These are phyloP conservation scores for Cygnus atratus DNA, from an alignment of 2,113 vertebrate genomes.

Conservation along the genomic window DNA sequence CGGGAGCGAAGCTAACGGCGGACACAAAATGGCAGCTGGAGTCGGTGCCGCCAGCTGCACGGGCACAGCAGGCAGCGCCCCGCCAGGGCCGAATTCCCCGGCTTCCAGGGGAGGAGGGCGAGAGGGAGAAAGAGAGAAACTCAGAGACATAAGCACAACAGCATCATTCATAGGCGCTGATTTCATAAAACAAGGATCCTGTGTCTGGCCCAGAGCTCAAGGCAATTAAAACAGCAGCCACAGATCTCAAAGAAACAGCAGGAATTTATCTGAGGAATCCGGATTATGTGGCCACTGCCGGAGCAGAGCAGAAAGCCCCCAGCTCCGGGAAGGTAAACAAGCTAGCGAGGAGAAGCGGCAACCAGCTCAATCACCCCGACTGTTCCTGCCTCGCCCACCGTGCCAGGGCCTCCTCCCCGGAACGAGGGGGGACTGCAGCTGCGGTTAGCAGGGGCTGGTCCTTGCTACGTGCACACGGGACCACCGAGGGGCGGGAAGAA, in stretches of 20 bases:
- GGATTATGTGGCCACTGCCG: constrained; percentile 48
- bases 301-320: constrained; percentile 5
- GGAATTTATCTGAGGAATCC: constrained; percentile 63
- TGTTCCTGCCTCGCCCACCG: not conserved
- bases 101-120: constrained; percentile 8
- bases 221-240: constrained; percentile 51
- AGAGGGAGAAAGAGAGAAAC: constrained; percentile 19
- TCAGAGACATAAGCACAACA: constrained; percentile 30
- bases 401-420: not conserved
- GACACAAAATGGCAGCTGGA: not conserved
- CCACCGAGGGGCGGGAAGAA: not conserved
- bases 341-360: not conserved
- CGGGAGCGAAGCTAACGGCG: not conserved
- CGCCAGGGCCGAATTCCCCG: not conserved
- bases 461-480: not conserved
- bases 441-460: not conserved
- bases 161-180: constrained; percentile 61
- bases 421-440: fast-evolving
- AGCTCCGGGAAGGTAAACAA: not conserved
- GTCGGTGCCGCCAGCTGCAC: not conserved
- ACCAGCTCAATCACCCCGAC: not conserved
- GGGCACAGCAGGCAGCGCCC: not conserved
- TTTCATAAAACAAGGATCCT: constrained; percentile 61
- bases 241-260: constrained; percentile 33
- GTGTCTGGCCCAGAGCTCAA: constrained; percentile 45